Percentiles rank a stretch among this genome's conserved stretches.
phyloP scores from a whole-genome alignment of 2,113 vertebrate species.

The Nothobranchius kuhntae region DNA sequence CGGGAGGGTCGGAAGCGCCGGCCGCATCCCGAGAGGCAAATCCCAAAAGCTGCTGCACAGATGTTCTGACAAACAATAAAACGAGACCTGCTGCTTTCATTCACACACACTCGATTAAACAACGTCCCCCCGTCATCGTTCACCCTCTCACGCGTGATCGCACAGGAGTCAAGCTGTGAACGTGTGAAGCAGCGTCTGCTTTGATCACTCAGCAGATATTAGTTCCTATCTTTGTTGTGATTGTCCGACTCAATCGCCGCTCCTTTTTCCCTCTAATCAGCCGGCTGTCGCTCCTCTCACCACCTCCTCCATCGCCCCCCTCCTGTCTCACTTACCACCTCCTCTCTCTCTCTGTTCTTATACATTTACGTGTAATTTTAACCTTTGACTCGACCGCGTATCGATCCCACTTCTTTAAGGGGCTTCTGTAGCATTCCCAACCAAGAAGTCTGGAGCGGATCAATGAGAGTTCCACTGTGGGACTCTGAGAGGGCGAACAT shows the following conservation, averaged over 20 bases:
- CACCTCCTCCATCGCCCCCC: not conserved
- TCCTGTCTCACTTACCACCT: not conserved
- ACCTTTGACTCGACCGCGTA: not conserved
- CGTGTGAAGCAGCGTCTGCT: not conserved
- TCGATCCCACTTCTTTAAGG: not conserved
- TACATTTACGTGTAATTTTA: not conserved
- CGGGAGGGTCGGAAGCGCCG: not conserved
- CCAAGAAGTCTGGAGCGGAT: not conserved
- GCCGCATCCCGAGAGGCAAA: not conserved
- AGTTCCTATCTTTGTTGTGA: not conserved
- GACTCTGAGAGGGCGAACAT: too few relatives aligned
- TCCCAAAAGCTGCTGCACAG: slow-evolving; percentile 5
- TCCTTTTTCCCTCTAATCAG: not conserved
- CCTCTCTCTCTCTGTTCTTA: not conserved
- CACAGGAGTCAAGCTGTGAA: slow-evolving; percentile 2
- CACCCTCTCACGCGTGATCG: not conserved
- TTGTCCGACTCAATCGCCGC: too few relatives aligned
- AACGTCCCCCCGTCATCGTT: slow-evolving; percentile 28
- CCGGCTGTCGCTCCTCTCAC: not conserved
- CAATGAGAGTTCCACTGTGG: not conserved
- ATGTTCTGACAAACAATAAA: not conserved
- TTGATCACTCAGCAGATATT: not conserved
- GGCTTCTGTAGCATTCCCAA: not conserved
- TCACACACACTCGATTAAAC: slow-evolving; percentile 53
- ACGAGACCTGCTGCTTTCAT: not conserved